Conservation (phyloP, 2,888 invertebrate genomes). For the Dorcus hopei region DNA sequence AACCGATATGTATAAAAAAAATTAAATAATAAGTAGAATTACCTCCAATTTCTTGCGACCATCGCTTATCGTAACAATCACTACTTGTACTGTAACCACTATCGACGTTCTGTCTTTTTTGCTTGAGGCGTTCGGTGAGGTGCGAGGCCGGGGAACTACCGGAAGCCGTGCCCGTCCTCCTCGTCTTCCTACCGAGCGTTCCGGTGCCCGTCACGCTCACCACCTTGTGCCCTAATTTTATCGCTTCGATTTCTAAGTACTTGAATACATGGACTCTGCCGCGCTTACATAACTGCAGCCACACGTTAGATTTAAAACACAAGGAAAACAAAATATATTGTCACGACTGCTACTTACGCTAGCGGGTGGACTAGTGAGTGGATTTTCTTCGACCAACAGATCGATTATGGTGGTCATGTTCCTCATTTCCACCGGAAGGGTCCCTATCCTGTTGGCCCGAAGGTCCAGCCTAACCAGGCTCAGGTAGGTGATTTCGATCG, state of each 20-base stretch:
- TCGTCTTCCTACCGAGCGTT: conserved; percentile 54
- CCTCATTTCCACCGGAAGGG: conserved; percentile 82
- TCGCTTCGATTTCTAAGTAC: conserved; percentile 85
- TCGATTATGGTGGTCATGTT: conserved; percentile 82
- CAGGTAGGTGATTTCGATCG: conserved; percentile 84
- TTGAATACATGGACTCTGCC: conserved; percentile 95
- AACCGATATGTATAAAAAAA: too few relatives aligned
- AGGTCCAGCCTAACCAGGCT: conserved; percentile 82
- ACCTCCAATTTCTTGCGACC: conserved; percentile 75
- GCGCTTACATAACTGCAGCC: conserved; percentile 76
- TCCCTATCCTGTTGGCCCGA: conserved; percentile 86
- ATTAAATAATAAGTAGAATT: not conserved
- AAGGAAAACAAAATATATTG: not conserved
- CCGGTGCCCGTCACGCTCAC: conserved; percentile 49
- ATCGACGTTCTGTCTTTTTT: conserved; percentile 75
- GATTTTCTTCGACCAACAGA: conserved; percentile 83
- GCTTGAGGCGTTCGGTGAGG: conserved; percentile 48
- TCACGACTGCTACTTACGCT: conserved; percentile 63
- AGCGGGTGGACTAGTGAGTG: conserved; percentile 87
- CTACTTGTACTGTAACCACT: conserved; percentile 86
- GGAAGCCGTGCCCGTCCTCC: conserved; percentile 50
- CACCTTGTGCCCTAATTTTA: conserved; percentile 61
- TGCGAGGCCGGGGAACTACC: conserved; percentile 36
- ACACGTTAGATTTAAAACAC: conserved; percentile 35
- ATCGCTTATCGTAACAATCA: conserved; percentile 77